phyloP scores from a whole-genome alignment of 2,797 vertebrate genomes.

The Macropodus opercularis region DNA sequence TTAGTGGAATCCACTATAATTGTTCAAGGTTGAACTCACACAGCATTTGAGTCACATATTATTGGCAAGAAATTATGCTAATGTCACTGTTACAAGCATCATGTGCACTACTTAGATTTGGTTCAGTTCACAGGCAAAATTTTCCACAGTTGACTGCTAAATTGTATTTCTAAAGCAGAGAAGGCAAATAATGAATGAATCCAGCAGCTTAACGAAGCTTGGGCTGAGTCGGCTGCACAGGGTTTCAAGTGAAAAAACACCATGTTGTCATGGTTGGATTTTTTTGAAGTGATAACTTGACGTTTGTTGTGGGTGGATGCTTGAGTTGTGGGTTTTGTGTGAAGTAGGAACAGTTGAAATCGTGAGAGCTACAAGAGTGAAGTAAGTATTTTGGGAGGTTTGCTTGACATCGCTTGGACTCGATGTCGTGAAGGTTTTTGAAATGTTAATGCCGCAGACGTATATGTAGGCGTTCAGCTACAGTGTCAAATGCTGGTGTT shows the following conservation, averaged over 20 bases:
- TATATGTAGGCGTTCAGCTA: constrained; percentile 23
- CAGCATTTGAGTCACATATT: constrained; percentile 15
- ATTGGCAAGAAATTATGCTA: constrained; percentile 46
- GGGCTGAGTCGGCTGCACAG: constrained; percentile 29
- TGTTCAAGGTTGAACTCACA: not conserved
- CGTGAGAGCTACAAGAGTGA: constrained; percentile 24
- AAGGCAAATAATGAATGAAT: constrained; percentile 58
- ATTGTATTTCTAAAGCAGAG: constrained; percentile 60
- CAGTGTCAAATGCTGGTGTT: not conserved
- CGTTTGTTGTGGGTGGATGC: constrained; percentile 48
- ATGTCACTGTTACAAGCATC: constrained; percentile 34
- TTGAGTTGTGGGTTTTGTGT: constrained; percentile 48
- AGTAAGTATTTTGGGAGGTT: constrained; percentile 30
- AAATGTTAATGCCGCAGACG: constrained; percentile 27
- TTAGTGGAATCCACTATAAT: not conserved
- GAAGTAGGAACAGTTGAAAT: constrained; percentile 60
- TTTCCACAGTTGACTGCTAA: constrained; percentile 44
- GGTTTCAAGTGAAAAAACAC: constrained; percentile 39
- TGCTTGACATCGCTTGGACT: constrained; percentile 29
- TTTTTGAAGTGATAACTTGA: constrained; percentile 57
- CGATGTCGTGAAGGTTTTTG: constrained; percentile 28
- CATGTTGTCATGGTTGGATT: constrained; percentile 27
- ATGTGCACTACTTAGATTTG: constrained; percentile 48
- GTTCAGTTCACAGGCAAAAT: constrained; percentile 44
- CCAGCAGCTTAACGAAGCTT: constrained; percentile 14